Evolutionary conservation across 2,797 vertebrate genomes (phyloP), one percentile per base, ranked within the genome.

Genomic region (Hoplostethus atlanticus): DNA sequence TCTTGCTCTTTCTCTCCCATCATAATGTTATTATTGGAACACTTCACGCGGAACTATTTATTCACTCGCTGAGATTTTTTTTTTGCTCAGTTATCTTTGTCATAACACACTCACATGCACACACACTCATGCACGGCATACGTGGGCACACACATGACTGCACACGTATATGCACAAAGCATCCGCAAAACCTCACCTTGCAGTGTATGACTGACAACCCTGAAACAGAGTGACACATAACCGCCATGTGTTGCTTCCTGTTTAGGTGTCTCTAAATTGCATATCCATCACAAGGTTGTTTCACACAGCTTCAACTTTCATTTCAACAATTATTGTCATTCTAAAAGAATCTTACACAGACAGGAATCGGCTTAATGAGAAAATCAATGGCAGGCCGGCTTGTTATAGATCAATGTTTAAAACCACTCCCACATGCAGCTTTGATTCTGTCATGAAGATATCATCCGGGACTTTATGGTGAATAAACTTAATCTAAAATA

Each of bases 211-310:
- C 51, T 84, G 84, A 82, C 80, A 84, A 68, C 59, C 52, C 44
- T 54, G 59, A 66, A 77, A 87, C 73, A 78, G 17, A 73, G 42
- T 62, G 57, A 64, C 69, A 71, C 52, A 28, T 46, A 74, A 76
- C 67, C 76, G 59, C 55, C 50, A 78, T 74, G 78, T 84, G 68
- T 77, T 71, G 57, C 71, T 64, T 0, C 0, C 60, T 83, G 68
- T 80, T 83, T 83, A 74, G 69, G 60, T 80, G 55, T 72, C 44
- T 68, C 52, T 71, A 78, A 79, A 83, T 80, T 78, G 66, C 64
- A 63, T 67, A 73, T 3, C 42, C 63, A 21, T 84, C 75, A 73
- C 36, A 40, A 60, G 59, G 54, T 76, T 77, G 73, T 82, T 86
- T 58, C 58, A 68, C 75, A 69, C 34, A 60, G 68, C 47, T 68